Evolutionary conservation across 2,113 vertebrate genomes (phyloP).

Genomic region (Chunga burmeisteri): DNA sequence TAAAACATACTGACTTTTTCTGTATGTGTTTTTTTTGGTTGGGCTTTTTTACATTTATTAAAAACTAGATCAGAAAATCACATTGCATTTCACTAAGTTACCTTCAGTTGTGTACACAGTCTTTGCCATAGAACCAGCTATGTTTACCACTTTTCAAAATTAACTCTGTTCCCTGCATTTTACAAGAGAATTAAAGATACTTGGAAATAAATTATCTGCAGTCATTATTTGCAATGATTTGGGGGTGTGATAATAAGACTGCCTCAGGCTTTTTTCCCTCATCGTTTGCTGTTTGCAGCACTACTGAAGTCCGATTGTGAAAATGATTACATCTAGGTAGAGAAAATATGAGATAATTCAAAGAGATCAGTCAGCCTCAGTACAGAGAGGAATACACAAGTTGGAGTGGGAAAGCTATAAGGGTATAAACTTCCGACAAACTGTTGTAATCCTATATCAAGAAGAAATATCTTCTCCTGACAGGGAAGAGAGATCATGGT

Average conservation of each 20-base stretch:
- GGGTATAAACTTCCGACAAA: not conserved
- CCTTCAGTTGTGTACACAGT: not conserved
- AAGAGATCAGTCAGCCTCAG: not conserved
- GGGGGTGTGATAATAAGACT: not conserved
- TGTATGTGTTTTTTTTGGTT: not conserved
- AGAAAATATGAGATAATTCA: not conserved
- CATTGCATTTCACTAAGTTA: not conserved
- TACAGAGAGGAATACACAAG: not conserved
- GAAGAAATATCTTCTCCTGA: not conserved
- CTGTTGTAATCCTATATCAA: not conserved
- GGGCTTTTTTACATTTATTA: not conserved
- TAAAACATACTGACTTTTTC: not conserved
- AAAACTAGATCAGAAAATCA: not conserved
- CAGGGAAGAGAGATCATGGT: not conserved
- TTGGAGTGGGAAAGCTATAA: not conserved
- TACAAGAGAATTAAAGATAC: not conserved
- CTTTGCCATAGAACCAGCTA: not conserved
- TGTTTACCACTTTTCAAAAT: not conserved
- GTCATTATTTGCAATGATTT: not conserved
- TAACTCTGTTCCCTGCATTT: not conserved
- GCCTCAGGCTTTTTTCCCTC: not conserved
- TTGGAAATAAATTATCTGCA: not conserved
- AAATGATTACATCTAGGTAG: not conserved
- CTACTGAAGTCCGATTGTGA: not conserved
- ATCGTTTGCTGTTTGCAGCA: not conserved